Conservation (phyloP, 2,113 vertebrate species). For the Heliornis fulica region DNA sequence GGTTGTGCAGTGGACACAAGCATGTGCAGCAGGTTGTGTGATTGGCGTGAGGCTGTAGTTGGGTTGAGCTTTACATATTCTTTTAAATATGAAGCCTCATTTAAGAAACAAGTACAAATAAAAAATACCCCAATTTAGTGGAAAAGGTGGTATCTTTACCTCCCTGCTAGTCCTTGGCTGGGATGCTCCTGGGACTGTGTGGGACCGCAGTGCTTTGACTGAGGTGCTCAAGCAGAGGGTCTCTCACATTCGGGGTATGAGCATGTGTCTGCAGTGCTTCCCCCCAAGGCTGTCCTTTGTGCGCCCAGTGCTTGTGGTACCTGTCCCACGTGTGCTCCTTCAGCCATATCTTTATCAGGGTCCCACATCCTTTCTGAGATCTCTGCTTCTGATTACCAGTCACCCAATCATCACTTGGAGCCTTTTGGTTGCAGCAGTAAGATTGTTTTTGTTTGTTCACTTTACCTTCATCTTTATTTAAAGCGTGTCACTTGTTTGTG, state of each 20-base stretch:
- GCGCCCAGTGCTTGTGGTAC: fast-evolving
- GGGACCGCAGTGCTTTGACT: neutral
- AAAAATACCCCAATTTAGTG: neutral
- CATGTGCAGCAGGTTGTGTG: neutral
- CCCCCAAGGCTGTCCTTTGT: neutral
- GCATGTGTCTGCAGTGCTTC: neutral
- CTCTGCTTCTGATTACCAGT: neutral
- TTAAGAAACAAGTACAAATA: neutral
- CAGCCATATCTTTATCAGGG: neutral
- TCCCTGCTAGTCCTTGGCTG: neutral
- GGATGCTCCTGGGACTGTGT: no score
- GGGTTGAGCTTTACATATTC: neutral
- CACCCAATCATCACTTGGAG: fast-evolving
- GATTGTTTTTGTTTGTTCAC: neutral
- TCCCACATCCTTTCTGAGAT: neutral
- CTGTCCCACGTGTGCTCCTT: neutral
- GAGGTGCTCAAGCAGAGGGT: fast-evolving
- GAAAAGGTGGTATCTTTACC: neutral
- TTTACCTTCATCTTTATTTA: neutral
- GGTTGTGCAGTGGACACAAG: neutral
- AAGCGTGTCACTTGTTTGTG: neutral
- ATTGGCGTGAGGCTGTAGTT: neutral
- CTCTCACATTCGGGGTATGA: fast-evolving
- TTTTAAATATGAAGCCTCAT: neutral
- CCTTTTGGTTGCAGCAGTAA: neutral